Conservation (phyloP, 2,888 invertebrate species). For the Flexamia atlantica region DNA sequence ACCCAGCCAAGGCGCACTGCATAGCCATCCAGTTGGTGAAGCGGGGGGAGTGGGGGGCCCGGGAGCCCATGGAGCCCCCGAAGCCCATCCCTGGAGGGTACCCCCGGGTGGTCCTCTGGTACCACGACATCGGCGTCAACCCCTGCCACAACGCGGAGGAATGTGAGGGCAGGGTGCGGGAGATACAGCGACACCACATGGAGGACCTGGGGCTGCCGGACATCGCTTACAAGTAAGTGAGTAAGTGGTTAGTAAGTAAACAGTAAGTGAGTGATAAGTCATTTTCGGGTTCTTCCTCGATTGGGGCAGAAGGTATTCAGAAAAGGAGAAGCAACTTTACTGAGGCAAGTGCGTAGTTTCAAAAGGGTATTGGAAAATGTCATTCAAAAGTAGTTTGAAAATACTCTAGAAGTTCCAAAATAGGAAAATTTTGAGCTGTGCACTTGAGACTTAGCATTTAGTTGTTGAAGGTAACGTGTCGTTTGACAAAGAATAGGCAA, state of each 20-base stretch:
- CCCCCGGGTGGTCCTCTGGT: neutral
- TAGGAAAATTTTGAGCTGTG: too few relatives aligned
- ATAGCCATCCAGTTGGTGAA: neutral
- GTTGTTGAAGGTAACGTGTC: too few relatives aligned
- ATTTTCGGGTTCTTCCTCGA: too few relatives aligned
- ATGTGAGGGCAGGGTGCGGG: neutral
- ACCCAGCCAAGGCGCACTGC: neutral
- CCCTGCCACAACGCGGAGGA: conserved; percentile 39
- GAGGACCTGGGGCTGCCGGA: conserved; percentile 32
- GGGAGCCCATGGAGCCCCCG: neutral
- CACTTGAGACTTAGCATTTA: too few relatives aligned
- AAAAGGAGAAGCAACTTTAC: too few relatives aligned
- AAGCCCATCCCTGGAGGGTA: neutral
- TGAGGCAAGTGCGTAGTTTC: too few relatives aligned
- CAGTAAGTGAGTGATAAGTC: too few relatives aligned
- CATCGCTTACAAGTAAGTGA: conserved; percentile 22
- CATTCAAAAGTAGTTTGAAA: too few relatives aligned
- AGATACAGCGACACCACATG: conserved; percentile 16
- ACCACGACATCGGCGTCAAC: neutral
- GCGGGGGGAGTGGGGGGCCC: conserved; percentile 7
- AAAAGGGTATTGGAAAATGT: too few relatives aligned
- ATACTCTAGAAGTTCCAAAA: too few relatives aligned
- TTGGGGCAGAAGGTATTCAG: too few relatives aligned
- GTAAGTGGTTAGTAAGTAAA: neutral
- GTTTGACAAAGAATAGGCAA: too few relatives aligned